A percentile compares a stretch with the other conserved stretches of the same genome.
Conservation (phyloP, 2,888 invertebrate genomes). For the Synergus gifuensis region DNA sequence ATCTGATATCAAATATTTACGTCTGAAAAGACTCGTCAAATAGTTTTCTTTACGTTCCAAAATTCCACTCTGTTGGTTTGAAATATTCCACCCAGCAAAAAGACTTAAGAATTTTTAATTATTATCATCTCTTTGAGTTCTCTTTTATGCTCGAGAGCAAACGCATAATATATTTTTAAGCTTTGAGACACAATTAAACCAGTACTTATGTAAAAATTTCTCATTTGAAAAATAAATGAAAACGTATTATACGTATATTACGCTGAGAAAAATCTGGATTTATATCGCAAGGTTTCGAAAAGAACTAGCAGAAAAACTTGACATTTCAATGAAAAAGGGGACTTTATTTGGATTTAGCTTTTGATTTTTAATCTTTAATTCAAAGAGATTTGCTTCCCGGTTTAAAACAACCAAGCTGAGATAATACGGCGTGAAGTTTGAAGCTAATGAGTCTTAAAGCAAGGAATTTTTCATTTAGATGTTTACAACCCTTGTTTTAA, state of each 20-base stretch:
- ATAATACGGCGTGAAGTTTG: not conserved
- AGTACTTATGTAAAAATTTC: not conserved
- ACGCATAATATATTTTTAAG: not conserved
- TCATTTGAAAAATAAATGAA: not conserved
- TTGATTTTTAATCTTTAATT: not conserved
- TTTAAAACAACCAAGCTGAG: not conserved
- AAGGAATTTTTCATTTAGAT: not conserved
- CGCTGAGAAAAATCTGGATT: not conserved
- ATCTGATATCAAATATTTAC: slow-evolving; percentile 2
- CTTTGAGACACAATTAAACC: not conserved
- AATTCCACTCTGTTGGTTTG: not conserved
- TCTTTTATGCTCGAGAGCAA: not conserved
- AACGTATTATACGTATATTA: too few species aligned
- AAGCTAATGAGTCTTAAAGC: not conserved
- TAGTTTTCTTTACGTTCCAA: not conserved
- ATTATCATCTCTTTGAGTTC: not conserved
- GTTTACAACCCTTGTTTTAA: not conserved
- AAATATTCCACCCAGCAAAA: not conserved
- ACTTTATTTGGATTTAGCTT: not conserved
- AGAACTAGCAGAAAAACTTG: not conserved
- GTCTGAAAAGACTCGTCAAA: not conserved
- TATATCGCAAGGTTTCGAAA: not conserved
- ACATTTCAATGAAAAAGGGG: not conserved
- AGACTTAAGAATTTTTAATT: not conserved
- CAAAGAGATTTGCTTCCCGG: not conserved